phyloP scores from a whole-genome alignment of 2,797 vertebrate species.

The Tamandua tetradactyla region DNA sequence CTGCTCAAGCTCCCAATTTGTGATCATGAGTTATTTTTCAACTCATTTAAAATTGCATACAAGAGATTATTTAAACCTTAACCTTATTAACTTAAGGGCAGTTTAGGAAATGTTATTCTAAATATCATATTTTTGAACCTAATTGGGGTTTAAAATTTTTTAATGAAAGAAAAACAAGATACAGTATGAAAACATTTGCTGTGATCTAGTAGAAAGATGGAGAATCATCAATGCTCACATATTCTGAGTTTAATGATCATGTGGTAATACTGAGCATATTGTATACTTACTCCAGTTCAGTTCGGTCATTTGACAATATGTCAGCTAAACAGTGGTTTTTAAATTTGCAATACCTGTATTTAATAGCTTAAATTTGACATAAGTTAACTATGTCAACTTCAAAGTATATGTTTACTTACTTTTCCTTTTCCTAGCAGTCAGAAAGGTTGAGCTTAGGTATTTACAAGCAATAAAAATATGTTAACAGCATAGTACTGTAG shows the following conservation, averaged over 20 bases:
- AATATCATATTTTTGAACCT: neutral
- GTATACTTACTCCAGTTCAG: neutral
- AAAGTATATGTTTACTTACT: neutral
- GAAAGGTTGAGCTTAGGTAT: neutral
- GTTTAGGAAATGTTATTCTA: neutral
- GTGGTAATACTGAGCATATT: neutral
- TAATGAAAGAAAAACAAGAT: neutral
- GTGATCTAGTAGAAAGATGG: neutral
- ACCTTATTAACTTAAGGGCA: neutral
- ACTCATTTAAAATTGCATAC: neutral
- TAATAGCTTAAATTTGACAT: neutral
- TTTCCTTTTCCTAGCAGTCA: neutral
- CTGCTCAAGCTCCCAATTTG: neutral
- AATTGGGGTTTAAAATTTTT: neutral
- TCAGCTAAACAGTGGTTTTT: neutral
- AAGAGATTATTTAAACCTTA: neutral
- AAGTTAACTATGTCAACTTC: neutral
- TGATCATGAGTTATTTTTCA: neutral
- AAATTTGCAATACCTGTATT: neutral
- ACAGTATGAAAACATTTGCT: neutral
- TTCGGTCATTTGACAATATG: neutral
- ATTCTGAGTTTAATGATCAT: neutral
- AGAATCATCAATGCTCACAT: neutral
- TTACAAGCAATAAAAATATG: neutral
- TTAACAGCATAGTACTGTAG: accelerated